Percentiles rank a stretch among this genome's conserved stretches.
phyloP scores from a whole-genome alignment of 2,888 invertebrate species.

The Acanthosepion lycidas region DNA sequence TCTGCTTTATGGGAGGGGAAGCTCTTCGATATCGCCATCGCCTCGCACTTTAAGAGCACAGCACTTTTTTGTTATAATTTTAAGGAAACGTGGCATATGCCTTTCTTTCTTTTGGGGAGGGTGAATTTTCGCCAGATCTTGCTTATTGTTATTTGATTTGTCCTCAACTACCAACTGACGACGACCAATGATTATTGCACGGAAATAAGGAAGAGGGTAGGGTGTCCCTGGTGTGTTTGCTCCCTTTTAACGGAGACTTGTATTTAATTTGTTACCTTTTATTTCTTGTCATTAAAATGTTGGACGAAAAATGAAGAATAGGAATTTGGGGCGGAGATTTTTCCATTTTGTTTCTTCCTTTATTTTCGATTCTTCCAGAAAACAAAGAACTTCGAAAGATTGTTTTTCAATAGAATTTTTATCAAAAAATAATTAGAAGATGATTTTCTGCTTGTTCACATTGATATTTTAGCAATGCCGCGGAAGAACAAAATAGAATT shows the following conservation, averaged over 20 bases:
- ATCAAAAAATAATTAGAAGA: no score
- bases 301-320: background rate
- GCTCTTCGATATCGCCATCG: background rate
- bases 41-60: background rate
- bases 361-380: background rate
- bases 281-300: constrained; percentile 33
- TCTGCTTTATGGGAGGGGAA: constrained; percentile 8
- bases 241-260: background rate
- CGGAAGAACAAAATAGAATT: no score
- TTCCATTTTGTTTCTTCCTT: background rate
- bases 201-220: no score
- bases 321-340: background rate
- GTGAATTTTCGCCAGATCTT: background rate
- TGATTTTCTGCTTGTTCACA: no score
- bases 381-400: no score
- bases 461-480: no score
- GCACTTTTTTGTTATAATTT: constrained; percentile 9
- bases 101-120: background rate
- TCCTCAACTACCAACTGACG: background rate
- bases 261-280: background rate
- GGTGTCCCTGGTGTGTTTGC: no score
- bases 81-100: background rate
- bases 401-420: no score
- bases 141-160: background rate
- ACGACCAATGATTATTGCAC: background rate